phyloP scores from a whole-genome alignment of 2,888 invertebrate species.

The Iphiclides podalirius region DNA sequence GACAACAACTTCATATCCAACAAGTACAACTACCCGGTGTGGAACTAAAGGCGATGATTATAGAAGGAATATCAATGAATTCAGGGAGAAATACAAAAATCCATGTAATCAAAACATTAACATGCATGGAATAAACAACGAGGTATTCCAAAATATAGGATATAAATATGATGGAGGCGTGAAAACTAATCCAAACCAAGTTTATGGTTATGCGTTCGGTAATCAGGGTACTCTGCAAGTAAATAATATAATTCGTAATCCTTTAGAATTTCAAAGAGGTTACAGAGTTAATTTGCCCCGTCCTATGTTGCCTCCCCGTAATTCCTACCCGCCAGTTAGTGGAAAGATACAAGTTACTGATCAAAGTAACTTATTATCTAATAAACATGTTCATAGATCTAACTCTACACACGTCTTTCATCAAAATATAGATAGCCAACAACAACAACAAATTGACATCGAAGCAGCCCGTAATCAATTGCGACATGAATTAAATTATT shows the following conservation, averaged over 20 bases:
- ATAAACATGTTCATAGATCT: constrained; percentile 81
- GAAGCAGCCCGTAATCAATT: constrained; percentile 72
- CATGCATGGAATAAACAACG: constrained; percentile 59
- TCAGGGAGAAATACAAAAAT: constrained; percentile 82
- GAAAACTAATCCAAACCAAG: constrained; percentile 67
- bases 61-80: constrained; percentile 81
- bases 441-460: constrained; percentile 52
- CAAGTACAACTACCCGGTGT: constrained; percentile 66
- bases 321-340: constrained; percentile 82
- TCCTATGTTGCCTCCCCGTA: constrained; percentile 81
- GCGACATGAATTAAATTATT: constrained; percentile 71
- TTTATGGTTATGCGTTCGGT: constrained; percentile 76
- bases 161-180: constrained; percentile 67
- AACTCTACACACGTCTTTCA: constrained; percentile 81
- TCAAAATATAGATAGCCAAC: constrained; percentile 61
- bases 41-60: constrained; percentile 75
- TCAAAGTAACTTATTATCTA: constrained; percentile 71
- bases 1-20: constrained; percentile 68
- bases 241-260: constrained; percentile 76
- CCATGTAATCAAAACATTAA: constrained; percentile 64
- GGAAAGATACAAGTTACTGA: constrained; percentile 78
- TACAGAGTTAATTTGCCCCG: constrained; percentile 79
- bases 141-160: constrained; percentile 69
- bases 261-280: constrained; percentile 79
- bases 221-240: constrained; percentile 77